Evolutionary conservation across 2,113 vertebrate species (phyloP).

Genomic region (Amphiprion ocellaris): DNA sequence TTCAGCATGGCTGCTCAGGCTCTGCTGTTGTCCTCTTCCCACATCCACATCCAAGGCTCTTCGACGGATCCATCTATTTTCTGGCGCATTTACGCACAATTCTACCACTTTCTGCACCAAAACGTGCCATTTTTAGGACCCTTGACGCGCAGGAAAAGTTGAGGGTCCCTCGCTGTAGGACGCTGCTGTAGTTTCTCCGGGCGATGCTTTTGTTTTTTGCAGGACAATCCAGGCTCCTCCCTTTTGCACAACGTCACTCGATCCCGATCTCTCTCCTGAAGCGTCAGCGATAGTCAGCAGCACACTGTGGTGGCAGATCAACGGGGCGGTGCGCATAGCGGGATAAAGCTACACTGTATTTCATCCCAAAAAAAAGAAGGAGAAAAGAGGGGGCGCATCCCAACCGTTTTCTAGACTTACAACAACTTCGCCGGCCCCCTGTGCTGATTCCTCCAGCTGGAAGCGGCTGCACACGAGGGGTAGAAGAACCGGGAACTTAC

Average conservation of each 20-base stretch:
- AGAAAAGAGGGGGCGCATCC: not conserved
- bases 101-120: not conserved
- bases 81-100: not conserved
- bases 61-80: not conserved
- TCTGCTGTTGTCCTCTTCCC: not conserved
- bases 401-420: conserved; percentile 38
- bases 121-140: not conserved
- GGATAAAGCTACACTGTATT: conserved; percentile 45
- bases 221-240: conserved; percentile 77
- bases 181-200: conserved; percentile 8
- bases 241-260: conserved; percentile 76
- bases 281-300: conserved; percentile 67
- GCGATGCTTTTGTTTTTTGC: conserved; percentile 31
- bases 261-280: conserved; percentile 76
- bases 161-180: not conserved
- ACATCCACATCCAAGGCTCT: too few species aligned
- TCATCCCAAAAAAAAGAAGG: not conserved
- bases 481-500: conserved; percentile 39
- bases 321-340: conserved; percentile 51
- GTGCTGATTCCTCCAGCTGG: conserved; percentile 14
- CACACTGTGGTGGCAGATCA: conserved; percentile 70
- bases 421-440: conserved; percentile 56
- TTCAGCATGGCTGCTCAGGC: conserved; percentile 16
- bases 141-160: not conserved
- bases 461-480: conserved; percentile 8